Base-by-base conservation (phyloP, 2,797 vertebrate genomes). In the Pogonophryne albipinna region DNA sequence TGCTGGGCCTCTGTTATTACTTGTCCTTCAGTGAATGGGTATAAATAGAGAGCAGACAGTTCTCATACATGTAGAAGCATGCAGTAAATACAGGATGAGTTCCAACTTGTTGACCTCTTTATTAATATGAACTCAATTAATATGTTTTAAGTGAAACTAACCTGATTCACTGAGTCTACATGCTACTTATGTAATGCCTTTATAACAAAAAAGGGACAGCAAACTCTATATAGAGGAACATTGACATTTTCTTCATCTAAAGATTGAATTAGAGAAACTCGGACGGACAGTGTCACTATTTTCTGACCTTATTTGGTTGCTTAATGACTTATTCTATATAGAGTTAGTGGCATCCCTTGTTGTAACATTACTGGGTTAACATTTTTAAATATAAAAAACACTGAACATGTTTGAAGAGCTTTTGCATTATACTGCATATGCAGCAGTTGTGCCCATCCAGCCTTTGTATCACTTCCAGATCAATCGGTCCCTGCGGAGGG, bases 401-500 rank as follows among this genome's bases (percentile, higher is more conserved):
- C 41, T 10, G 60, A 42, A 20, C 68, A 42, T 60, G 61, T 72
- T 52, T 66, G 31, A 44, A 46, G 15, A 74, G 51, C 16, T 42
- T 19, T 62, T 60, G 15, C 46, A 71, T 73, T 71, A 44, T 79
- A 69, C 61, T 70, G 12, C 51, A 59, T 61, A n/a, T 0, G 51
- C 69, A 59, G 60, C 66, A 20, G 76, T 66, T 45, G 57, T 67
- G 76, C 57, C 57, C 23, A 57, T 78, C 52, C 44, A 49, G 52
- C 27, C 49, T 72, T 51, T 53, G 72, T 78, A 76, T 85, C 85
- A 62, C 46, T 38, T 41, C 49, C 13, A 0, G 59, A 76, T 87
- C 76, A 81, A 59, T 85, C 80, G 55, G 49, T 80, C 70, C 76
- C 81, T 27, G 71, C 16, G 4, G n/a, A 61, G 47, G 64, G 62